Conservation (phyloP, 2,113 vertebrate species). For the Rhinogobius similis region DNA sequence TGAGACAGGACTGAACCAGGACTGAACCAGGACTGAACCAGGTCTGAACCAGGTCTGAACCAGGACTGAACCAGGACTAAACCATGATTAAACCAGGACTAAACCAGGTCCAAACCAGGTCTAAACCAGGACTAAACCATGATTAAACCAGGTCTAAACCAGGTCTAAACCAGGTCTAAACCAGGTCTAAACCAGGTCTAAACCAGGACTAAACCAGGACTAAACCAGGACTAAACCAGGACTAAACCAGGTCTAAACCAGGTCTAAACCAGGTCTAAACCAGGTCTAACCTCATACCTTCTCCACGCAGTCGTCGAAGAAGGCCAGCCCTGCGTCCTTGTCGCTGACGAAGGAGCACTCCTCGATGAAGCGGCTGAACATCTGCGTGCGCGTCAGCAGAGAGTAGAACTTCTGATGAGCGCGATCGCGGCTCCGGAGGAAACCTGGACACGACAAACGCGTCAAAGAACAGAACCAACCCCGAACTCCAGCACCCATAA, state of each 20-base stretch:
- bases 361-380: constrained; percentile 99
- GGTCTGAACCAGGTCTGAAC: no score
- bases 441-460: constrained; percentile 74
- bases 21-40: no score
- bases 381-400: constrained; percentile 97
- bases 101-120: no score
- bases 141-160: neutral
- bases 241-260: neutral
- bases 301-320: constrained; percentile 98
- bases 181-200: neutral
- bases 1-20: no score
- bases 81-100: no score
- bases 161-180: neutral
- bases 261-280: neutral
- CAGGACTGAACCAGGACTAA: no score
- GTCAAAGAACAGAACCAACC: no score
- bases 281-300: constrained; percentile 79
- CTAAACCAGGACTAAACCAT: neutral
- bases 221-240: neutral
- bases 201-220: neutral
- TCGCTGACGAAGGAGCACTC: constrained; percentile 98
- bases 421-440: constrained; percentile 94
- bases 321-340: constrained; percentile 95
- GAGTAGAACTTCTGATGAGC: constrained; percentile 98
- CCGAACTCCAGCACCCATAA: no score